These are phyloP conservation scores for Rhaphigaster nebulosa DNA, from an alignment of 2,888 invertebrate genomes.

Conservation along the genomic window DNA sequence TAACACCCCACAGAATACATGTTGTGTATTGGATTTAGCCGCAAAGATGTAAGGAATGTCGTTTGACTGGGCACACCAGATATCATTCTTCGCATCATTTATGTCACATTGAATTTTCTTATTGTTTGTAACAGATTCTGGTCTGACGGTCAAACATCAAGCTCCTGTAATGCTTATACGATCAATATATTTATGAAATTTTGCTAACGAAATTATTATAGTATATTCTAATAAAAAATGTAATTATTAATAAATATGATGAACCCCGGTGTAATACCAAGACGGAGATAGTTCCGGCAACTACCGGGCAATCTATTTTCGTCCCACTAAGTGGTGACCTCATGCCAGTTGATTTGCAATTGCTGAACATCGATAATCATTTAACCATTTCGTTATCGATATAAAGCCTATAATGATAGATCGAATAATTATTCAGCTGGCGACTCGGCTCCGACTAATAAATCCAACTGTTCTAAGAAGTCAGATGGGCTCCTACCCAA, in stretches of 20 bases:
- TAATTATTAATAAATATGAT: neutral
- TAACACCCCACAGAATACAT: no score
- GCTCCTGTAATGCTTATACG: no score
- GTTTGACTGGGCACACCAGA: no score
- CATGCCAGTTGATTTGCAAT: conserved; percentile 11
- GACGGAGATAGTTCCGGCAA: neutral
- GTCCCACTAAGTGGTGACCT: neutral
- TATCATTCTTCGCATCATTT: no score
- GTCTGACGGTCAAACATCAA: no score
- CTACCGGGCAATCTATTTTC: neutral
- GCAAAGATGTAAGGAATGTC: no score
- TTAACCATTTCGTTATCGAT: neutral
- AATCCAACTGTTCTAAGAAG: neutral
- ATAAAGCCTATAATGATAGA: neutral
- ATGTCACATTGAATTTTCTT: no score
- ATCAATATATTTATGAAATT: no score
- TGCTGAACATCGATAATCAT: conserved; percentile 26
- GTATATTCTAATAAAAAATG: neutral
- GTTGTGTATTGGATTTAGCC: no score
- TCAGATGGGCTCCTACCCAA: neutral
- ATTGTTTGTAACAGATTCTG: no score
- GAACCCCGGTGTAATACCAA: neutral
- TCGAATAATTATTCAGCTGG: conserved; percentile 17
- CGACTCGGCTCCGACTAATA: neutral
- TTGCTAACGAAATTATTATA: no score